phyloP scores from a whole-genome alignment of 2,797 vertebrate genomes.

The Amblyraja radiata region DNA sequence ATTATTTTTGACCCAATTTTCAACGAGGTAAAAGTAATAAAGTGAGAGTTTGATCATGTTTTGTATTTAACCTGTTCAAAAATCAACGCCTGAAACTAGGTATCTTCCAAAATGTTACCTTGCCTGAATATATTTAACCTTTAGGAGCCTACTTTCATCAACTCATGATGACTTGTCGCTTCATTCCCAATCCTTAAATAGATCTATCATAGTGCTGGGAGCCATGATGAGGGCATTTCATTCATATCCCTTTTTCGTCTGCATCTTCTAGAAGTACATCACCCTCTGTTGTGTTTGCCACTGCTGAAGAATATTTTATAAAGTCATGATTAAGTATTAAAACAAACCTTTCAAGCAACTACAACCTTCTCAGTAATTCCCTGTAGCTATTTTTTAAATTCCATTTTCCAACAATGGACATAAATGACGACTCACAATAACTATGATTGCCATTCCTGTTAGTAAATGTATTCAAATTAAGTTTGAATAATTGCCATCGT shows the following conservation, averaged over 20 bases:
- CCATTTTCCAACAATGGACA: not conserved
- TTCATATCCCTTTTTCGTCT: not conserved
- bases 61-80: not conserved
- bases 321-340: not conserved
- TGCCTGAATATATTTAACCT: slow-evolving; percentile 20
- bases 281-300: not conserved
- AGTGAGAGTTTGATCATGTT: not conserved
- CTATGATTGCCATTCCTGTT: not conserved
- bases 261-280: not conserved
- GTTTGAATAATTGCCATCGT: not conserved
- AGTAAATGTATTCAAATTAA: not conserved
- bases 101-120: slow-evolving; percentile 6
- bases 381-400: not conserved
- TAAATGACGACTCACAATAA: not conserved
- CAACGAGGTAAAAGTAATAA: not conserved
- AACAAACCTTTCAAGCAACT: not conserved
- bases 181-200: slow-evolving; percentile 7
- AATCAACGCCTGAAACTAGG: not conserved
- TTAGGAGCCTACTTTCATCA: slow-evolving; percentile 17
- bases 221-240: not conserved
- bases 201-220: slow-evolving; percentile 30
- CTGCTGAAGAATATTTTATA: not conserved
- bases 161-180: not conserved
- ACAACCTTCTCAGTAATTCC: not conserved
- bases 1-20: slow-evolving; percentile 18